Evolutionary conservation across 64 coral and sea anemone genomes (phyloP).

Genomic region (Stichodactyla helianthus): DNA sequence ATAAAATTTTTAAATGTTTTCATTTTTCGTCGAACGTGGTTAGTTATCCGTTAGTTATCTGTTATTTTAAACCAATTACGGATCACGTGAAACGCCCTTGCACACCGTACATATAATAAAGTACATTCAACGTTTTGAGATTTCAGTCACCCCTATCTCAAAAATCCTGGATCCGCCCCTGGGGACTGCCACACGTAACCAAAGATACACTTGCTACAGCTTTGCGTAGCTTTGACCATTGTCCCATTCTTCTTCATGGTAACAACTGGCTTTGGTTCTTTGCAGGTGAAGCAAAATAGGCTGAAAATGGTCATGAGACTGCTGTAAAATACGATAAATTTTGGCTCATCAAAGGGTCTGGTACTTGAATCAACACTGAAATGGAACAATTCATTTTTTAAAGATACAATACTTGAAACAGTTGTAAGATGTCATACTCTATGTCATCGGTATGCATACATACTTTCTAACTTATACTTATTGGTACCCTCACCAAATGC

Average conservation of each 20-base stretch:
- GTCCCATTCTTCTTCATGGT: constrained; percentile 31
- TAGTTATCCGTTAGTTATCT: too few relatives aligned
- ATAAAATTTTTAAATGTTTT: too few relatives aligned
- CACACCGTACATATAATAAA: too few relatives aligned
- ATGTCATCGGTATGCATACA: not conserved
- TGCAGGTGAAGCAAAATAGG: constrained; percentile 32
- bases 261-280: not conserved
- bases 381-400: not conserved
- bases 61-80: too few relatives aligned
- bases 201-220: constrained; percentile 13
- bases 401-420: not conserved
- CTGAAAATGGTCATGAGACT: constrained; percentile 2
- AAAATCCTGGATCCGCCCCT: too few relatives aligned
- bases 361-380: not conserved
- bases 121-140: too few relatives aligned
- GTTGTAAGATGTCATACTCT: not conserved
- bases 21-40: too few relatives aligned
- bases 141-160: too few relatives aligned
- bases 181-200: constrained; percentile 25
- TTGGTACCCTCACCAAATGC: not conserved
- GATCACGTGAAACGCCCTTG: too few relatives aligned
- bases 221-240: constrained; percentile 22
- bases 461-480: not conserved
- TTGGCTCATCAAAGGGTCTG: not conserved
- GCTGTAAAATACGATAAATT: not conserved